A percentile compares a stretch with the other conserved stretches of the same genome.
Evolutionary conservation across 2,888 invertebrate genomes (phyloP).

Genomic region (Mythimna lalbum): DNA sequence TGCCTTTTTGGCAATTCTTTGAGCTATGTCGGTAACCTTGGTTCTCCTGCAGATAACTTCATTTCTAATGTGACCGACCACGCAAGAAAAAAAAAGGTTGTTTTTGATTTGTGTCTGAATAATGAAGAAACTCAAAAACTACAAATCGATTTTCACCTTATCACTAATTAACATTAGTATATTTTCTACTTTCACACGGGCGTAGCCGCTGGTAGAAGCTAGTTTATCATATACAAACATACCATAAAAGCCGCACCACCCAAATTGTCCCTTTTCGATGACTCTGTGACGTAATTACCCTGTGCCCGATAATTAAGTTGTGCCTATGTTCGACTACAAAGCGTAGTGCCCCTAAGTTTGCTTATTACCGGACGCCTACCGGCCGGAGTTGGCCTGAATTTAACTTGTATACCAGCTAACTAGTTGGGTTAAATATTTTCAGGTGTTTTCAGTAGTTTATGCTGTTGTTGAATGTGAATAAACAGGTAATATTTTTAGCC

Average conservation of each 20-base stretch:
- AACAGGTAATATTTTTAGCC: background rate
- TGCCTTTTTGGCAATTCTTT: too few relatives aligned
- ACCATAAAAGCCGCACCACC: background rate
- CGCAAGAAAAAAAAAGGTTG: too few relatives aligned
- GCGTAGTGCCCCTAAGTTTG: constrained; percentile 75
- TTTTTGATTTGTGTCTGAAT: too few relatives aligned
- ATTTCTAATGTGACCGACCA: too few relatives aligned
- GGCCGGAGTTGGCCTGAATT: constrained; percentile 54
- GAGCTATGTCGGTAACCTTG: too few relatives aligned
- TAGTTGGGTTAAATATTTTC: constrained; percentile 43
- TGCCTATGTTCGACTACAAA: constrained; percentile 78
- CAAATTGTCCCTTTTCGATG: constrained; percentile 64
- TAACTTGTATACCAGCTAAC: constrained; percentile 49
- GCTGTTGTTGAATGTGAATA: constrained; percentile 7
- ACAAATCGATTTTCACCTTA: too few relatives aligned
- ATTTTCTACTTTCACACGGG: too few relatives aligned
- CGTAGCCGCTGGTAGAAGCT: background rate
- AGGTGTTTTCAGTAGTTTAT: constrained; percentile 31
- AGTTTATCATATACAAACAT: background rate
- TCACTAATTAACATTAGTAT: too few relatives aligned
- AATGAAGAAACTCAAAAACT: too few relatives aligned
- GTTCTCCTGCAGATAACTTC: too few relatives aligned
- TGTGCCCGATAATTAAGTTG: constrained; percentile 78
- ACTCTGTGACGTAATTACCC: constrained; percentile 57
- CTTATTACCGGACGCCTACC: constrained; percentile 74